Conservation (phyloP, 1,140 invertebrate species). For the Cydia amplana region DNA sequence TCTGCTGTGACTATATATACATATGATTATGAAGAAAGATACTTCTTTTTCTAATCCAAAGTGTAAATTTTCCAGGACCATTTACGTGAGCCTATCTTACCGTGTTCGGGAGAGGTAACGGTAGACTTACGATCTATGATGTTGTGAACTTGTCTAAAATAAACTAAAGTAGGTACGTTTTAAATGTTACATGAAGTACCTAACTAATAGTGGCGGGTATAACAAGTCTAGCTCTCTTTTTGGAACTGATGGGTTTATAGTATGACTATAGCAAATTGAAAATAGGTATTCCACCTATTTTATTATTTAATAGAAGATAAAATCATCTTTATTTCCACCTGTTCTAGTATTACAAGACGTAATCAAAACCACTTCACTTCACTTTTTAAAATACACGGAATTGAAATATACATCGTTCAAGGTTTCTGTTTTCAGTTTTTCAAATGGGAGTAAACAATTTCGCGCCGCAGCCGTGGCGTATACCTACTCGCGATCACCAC, state of each 20-base stretch:
- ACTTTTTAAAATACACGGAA: neutral
- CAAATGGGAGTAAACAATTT: conserved; percentile 31
- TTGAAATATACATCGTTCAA: neutral
- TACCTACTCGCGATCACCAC: neutral
- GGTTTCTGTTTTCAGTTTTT: neutral
- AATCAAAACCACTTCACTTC: no score
- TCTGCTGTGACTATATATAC: neutral
- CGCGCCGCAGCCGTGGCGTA: neutral
- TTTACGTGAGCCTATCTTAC: conserved; percentile 15
- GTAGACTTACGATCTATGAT: conserved; percentile 16
- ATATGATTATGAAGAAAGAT: neutral
- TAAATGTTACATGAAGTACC: no score
- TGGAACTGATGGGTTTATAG: no score
- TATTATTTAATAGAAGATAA: no score
- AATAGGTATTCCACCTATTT: no score
- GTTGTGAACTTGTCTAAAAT: neutral
- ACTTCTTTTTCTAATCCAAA: conserved; percentile 25
- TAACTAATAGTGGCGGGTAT: neutral
- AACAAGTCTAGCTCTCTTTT: neutral
- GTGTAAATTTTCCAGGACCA: conserved; percentile 27
- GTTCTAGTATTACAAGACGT: no score
- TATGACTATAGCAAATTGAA: no score
- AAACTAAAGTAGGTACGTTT: neutral
- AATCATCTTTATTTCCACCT: no score
- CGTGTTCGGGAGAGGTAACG: conserved; percentile 22